Base-by-base conservation (phyloP, 2,113 vertebrate genomes). In the Phyllopteryx taeniolatus region DNA sequence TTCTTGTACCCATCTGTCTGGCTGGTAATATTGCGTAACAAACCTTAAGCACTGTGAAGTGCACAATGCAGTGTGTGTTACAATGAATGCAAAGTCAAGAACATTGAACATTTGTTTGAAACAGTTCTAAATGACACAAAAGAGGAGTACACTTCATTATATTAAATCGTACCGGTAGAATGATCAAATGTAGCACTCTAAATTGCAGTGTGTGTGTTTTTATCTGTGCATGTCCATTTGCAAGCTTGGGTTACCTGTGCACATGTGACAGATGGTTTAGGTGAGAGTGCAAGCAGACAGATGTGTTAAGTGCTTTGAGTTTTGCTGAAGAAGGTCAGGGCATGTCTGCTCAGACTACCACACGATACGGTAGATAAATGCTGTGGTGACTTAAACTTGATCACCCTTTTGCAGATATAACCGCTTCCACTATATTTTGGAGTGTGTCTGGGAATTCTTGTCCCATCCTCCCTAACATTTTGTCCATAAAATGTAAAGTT, bases 241-340 rank as follows among this genome's bases (percentile, higher is more conserved):
- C 31, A 33, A 66, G 79, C 78, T 88, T 76, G 42, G 64, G 80
- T 91, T 91, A 88, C 88, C 80, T 87, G 76, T 68, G 1, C 54
- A 63, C 68, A 49, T 79, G 85, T 75, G 75, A 85, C 90, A 91
- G 90, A 91, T 91, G 89, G 88, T 65, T 78, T 49, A 88, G 88
- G 85, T 89, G 80, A 88, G 78, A 84, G 80, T 80, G 79, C 86
- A 86, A 76, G 49, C 57, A 35, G 46, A 82, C 83, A 80, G 83
- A 86, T 90, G 86, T 91, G 91, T 92, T 92, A 92, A 92, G 91
- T 91, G 90, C 79, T 90, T 82, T 75, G 57, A 65, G 44, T 70
- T 71, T 83, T 70, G 80, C 73, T 66, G 51, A 71, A 49, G 70
- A 72, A 83, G 82, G 72, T 79, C 72, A 8, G 77, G 69, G 69